Percentiles rank a stretch among this genome's conserved stretches.
Conservation (phyloP, 1,140 invertebrate genomes). For the Octopus sinensis region DNA sequence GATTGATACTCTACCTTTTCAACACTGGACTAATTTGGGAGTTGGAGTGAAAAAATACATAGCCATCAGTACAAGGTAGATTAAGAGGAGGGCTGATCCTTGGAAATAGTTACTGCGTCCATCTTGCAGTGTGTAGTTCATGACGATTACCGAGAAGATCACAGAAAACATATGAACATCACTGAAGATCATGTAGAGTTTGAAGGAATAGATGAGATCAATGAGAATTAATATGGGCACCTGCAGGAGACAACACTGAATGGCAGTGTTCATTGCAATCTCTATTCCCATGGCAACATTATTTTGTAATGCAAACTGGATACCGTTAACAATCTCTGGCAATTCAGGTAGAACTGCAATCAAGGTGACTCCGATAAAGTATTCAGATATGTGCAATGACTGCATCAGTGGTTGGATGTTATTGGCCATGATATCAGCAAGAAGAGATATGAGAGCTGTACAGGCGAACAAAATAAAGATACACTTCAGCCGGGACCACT, state of each 20-base stretch:
- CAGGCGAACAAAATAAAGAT: constrained; percentile 40
- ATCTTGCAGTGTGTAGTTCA: constrained; percentile 54
- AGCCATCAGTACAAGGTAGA: constrained; percentile 47
- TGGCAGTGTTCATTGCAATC: constrained; percentile 47
- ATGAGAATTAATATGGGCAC: constrained; percentile 44
- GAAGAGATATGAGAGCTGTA: constrained; percentile 46
- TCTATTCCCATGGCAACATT: constrained; percentile 53
- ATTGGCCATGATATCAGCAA: constrained; percentile 47
- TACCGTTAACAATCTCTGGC: constrained; percentile 51
- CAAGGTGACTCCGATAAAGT: constrained; percentile 50
- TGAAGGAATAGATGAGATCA: constrained; percentile 41
- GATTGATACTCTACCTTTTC: too few species aligned
- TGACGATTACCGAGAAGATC: constrained; percentile 51
- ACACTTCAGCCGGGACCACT: constrained; percentile 49
- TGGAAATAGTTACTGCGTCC: constrained; percentile 54
- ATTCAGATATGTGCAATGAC: constrained; percentile 44
- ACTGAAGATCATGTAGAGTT: constrained; percentile 47
- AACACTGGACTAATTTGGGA: constrained; percentile 37
- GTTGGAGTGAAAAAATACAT: constrained; percentile 50
- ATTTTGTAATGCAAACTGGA: constrained; percentile 53
- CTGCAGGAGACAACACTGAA: constrained; percentile 52
- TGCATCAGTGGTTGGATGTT: constrained; percentile 48
- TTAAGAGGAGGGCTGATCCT: constrained; percentile 46
- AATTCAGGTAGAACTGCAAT: constrained; percentile 48
- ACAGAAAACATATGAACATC: constrained; percentile 50